These are phyloP conservation scores for Serilophus lunatus DNA, from an alignment of 2,113 vertebrate genomes.

Conservation along the genomic window DNA sequence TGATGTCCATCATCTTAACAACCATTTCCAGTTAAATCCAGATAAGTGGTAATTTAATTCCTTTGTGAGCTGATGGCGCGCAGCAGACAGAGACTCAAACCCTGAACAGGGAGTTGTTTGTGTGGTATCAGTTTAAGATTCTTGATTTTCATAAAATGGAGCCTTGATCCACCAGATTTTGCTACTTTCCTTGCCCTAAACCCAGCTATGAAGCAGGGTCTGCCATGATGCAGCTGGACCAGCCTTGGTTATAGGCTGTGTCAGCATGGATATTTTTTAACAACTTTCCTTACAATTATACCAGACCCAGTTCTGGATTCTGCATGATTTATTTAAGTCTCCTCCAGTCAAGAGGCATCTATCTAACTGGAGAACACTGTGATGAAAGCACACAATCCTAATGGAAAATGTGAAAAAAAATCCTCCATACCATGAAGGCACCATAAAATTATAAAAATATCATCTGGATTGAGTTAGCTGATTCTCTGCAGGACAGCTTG, in stretches of 20 bases:
- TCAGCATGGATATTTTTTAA: accelerated
- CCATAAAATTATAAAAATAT: constrained; percentile 29
- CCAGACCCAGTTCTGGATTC: background rate
- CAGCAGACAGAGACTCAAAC: background rate
- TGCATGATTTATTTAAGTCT: background rate
- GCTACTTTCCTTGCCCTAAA: background rate
- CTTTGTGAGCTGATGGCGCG: background rate
- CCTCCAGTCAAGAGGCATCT: background rate
- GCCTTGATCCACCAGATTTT: background rate
- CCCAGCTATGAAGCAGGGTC: background rate
- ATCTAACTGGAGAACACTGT: background rate
- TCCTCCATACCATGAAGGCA: background rate
- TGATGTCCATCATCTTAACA: background rate
- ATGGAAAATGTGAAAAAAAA: background rate
- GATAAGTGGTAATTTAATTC: background rate
- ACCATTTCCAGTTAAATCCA: background rate
- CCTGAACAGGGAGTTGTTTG: background rate
- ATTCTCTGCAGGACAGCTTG: background rate
- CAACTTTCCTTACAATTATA: background rate
- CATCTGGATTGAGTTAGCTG: background rate
- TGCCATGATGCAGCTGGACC: background rate
- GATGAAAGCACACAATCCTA: background rate
- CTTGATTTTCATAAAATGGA: background rate
- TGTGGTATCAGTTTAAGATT: background rate
- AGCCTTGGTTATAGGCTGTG: background rate